These are phyloP conservation scores for Hyles euphorbiae DNA, from an alignment of 1,140 invertebrate genomes.

Conservation along the genomic window DNA sequence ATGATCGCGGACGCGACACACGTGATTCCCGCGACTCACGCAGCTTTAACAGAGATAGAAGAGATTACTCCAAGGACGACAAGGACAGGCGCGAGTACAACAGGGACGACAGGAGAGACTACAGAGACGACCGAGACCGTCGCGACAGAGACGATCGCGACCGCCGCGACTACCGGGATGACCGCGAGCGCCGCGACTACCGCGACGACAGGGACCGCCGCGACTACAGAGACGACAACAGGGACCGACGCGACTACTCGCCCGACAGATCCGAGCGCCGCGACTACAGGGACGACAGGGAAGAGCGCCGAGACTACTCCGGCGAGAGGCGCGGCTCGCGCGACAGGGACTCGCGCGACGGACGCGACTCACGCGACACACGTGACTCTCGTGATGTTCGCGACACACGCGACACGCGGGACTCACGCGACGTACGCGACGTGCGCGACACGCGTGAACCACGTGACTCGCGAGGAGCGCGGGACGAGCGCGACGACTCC, in stretches of 20 bases:
- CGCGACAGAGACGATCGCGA: conserved; percentile 38
- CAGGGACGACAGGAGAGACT: conserved; percentile 22
- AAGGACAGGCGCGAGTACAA: conserved; percentile 40
- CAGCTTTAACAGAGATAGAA: conserved; percentile 56
- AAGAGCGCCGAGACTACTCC: conserved; percentile 7
- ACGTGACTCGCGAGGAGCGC: conserved; percentile 13
- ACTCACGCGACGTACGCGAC: background rate
- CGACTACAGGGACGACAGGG: conserved; percentile 6
- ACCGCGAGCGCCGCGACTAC: conserved; percentile 26
- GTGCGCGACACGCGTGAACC: conserved; percentile 31
- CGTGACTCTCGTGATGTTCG: conserved; percentile 39
- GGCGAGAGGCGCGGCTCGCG: conserved; percentile 20
- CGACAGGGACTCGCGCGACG: conserved; percentile 8
- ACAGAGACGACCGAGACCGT: conserved; percentile 25
- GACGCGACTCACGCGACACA: background rate
- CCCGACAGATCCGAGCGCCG: conserved; percentile 7
- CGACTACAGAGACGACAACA: conserved; percentile 30
- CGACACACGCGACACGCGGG: conserved; percentile 38
- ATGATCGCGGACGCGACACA: conserved; percentile 57
- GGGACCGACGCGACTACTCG: conserved; percentile 22
- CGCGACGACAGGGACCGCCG: conserved; percentile 18
- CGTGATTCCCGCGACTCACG: conserved; percentile 36
- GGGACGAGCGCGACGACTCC: conserved; percentile 7
- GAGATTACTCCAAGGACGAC: conserved; percentile 50
- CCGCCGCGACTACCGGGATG: conserved; percentile 20